These are phyloP conservation scores for Oreochromis tanganicae DNA, from an alignment of 2,113 vertebrate genomes.

Conservation along the genomic window DNA sequence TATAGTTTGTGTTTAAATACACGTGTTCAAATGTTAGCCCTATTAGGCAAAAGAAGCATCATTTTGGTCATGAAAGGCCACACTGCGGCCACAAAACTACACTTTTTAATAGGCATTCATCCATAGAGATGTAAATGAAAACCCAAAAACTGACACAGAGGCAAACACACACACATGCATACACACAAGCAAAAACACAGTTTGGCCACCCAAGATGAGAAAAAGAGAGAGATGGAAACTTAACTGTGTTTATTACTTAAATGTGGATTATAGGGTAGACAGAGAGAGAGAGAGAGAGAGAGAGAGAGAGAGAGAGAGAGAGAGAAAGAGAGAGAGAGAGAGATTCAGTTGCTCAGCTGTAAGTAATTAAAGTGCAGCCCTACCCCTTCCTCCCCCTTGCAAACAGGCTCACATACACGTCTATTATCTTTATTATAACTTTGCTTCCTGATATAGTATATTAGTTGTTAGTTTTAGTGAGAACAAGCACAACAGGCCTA, in stretches of 20 bases:
- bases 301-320: background rate
- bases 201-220: slow-evolving; percentile 72
- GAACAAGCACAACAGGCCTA: slow-evolving; percentile 32
- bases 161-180: slow-evolving; percentile 13
- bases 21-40: background rate
- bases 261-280: slow-evolving; percentile 71
- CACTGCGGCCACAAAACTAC: background rate
- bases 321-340: background rate
- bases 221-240: slow-evolving; percentile 61
- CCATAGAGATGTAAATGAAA: slow-evolving; percentile 22
- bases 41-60: background rate
- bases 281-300: background rate
- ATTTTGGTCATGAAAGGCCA: background rate
- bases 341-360: slow-evolving; percentile 67
- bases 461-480: slow-evolving; percentile 48
- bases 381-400: background rate
- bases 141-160: slow-evolving; percentile 3
- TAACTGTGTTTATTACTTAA: slow-evolving; percentile 73
- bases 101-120: background rate
- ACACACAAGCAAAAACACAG: slow-evolving; percentile 33
- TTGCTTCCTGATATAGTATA: slow-evolving; percentile 45
- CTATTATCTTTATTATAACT: slow-evolving; percentile 57
- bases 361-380: slow-evolving; percentile 71
- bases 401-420: slow-evolving; percentile 6
- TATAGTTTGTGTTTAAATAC: background rate